Conservation (phyloP, 2,888 invertebrate species). For the Caenorhabditis sp. region DNA sequence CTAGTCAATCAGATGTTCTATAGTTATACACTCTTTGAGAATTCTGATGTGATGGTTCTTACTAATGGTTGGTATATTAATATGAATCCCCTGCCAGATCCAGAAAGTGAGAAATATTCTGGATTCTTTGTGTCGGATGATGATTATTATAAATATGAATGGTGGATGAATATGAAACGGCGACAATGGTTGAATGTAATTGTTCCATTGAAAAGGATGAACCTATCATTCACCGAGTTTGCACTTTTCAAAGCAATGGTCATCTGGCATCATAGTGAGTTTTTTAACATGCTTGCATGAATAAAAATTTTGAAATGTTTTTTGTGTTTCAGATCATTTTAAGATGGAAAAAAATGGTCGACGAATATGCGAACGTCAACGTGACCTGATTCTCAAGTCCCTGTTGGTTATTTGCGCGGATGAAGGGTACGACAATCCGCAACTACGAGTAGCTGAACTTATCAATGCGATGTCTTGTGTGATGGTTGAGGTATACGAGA, state of each 20-base stretch:
- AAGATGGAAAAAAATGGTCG: constrained; percentile 28
- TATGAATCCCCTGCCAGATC: constrained; percentile 19
- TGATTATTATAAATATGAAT: constrained; percentile 22
- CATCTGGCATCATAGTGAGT: constrained; percentile 43
- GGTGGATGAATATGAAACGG: constrained; percentile 20
- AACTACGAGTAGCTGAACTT: constrained; percentile 20
- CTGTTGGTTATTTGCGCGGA: constrained; percentile 29
- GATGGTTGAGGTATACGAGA: constrained; percentile 31
- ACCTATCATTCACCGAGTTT: constrained; percentile 28
- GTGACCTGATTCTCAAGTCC: constrained; percentile 24
- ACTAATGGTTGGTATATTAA: constrained; percentile 24
- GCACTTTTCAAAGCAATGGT: constrained; percentile 34
- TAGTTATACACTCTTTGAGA: constrained; percentile 2
- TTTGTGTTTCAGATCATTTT: constrained; percentile 34
- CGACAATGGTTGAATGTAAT: constrained; percentile 29
- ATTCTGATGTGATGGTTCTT: neutral
- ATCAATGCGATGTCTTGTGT: constrained; percentile 13
- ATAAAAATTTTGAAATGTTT: neutral
- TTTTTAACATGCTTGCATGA: neutral
- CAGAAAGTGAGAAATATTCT: constrained; percentile 10
- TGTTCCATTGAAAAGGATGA: constrained; percentile 24
- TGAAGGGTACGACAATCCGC: constrained; percentile 23
- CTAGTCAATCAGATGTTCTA: constrained; percentile 32
- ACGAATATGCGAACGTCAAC: constrained; percentile 18
- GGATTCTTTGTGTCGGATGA: constrained; percentile 27